phyloP scores from a whole-genome alignment of 30 jellyfish, hydroid and myxozoan genomes.

The Aurelia aurita complex sp. Pacific region DNA sequence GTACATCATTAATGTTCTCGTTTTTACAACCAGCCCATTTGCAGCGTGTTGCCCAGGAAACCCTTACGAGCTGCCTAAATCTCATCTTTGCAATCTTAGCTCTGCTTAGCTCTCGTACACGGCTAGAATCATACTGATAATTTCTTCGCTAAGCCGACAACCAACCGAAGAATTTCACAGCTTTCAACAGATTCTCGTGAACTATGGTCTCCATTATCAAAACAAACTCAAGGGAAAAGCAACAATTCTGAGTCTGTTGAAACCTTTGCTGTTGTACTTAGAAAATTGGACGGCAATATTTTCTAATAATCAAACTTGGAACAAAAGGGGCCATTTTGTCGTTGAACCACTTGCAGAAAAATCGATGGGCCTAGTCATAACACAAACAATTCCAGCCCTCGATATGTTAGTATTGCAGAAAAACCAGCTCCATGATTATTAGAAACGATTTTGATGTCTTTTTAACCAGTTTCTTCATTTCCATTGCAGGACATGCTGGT shows the following conservation, averaged over 20 bases:
- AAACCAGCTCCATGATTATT: too few species aligned
- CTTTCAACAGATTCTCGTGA: background rate
- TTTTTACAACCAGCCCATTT: slow-evolving; percentile 4
- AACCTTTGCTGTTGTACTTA: too few species aligned
- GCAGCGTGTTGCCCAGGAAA: slow-evolving; percentile 6
- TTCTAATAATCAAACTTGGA: too few species aligned
- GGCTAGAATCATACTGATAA: too few species aligned
- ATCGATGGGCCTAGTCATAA: too few species aligned
- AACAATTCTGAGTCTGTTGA: background rate
- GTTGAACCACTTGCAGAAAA: too few species aligned
- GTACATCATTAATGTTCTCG: background rate
- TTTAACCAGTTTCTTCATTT: background rate
- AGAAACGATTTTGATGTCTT: too few species aligned
- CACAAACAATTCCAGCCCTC: too few species aligned
- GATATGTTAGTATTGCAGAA: too few species aligned
- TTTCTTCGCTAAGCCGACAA: background rate
- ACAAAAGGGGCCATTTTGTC: too few species aligned
- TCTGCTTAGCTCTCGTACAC: too few species aligned
- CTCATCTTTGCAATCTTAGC: background rate
- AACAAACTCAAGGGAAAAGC: background rate
- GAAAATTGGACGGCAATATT: too few species aligned
- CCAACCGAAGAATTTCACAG: slow-evolving; percentile 12
- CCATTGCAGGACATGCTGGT: slow-evolving; percentile 81
- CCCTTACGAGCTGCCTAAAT: slow-evolving; percentile 9
- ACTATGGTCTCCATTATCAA: background rate